Conservation (phyloP, 2,888 invertebrate species). For the Caenorhabditis sp. region DNA sequence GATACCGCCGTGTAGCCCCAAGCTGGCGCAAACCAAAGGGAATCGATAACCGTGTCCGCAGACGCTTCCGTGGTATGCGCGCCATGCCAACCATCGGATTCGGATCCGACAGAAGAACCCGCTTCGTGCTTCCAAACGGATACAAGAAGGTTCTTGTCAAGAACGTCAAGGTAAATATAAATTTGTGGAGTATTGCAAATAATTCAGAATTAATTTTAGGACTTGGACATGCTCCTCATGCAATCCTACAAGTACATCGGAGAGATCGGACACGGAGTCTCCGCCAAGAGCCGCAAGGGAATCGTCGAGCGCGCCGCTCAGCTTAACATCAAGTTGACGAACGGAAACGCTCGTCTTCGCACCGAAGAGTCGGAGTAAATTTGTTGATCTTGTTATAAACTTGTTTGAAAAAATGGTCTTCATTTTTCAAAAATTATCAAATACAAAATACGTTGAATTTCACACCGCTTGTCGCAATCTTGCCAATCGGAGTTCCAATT, state of each 20-base stretch:
- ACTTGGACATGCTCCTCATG: constrained; percentile 98
- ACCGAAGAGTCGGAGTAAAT: constrained; percentile 98
- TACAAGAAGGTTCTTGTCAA: constrained; percentile 96
- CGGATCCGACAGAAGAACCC: constrained; percentile 94
- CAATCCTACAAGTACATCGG: constrained; percentile 97
- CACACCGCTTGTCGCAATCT: constrained; percentile 57
- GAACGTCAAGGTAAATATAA: constrained; percentile 89
- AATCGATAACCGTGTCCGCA: constrained; percentile 99
- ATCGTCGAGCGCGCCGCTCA: constrained; percentile 95
- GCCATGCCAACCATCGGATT: constrained; percentile 99
- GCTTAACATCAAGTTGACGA: constrained; percentile 95
- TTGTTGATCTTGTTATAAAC: constrained; percentile 76
- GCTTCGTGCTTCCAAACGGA: constrained; percentile 97
- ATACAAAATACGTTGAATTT: neutral
- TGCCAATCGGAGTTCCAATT: constrained; percentile 56
- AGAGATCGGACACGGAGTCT: constrained; percentile 97
- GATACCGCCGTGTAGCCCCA: constrained; percentile 80
- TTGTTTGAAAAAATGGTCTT: constrained; percentile 80
- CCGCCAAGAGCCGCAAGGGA: constrained; percentile 95
- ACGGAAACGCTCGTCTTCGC: constrained; percentile 95
- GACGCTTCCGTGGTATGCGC: constrained; percentile 99
- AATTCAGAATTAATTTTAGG: constrained; percentile 86
- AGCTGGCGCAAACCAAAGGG: constrained; percentile 99
- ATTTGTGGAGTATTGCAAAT: neutral
- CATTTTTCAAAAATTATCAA: constrained; percentile 19